Evolutionary conservation across 2,888 invertebrate genomes (phyloP), one percentile per base, ranked within the genome.

Genomic region (Polyommatus icarus): DNA sequence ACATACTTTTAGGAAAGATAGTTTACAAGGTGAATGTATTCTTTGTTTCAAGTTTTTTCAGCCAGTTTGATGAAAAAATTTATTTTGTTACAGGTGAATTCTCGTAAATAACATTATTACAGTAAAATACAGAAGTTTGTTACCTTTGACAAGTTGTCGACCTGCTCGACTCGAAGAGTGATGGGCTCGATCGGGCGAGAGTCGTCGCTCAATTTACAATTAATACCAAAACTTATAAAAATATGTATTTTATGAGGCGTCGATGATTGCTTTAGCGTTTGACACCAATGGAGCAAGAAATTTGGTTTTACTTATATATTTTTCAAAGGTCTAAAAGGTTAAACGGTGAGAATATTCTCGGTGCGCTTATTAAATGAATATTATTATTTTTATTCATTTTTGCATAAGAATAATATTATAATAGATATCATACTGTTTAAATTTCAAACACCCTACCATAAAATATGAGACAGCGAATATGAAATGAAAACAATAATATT

Each of bases 241-340:
- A 67, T 29, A 67, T 29, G 67, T 67, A 67, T 67, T 67, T 67
- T 15, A 67, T 67, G 67, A 67, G 29, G 67, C 67, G 29, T 67
- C 15, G 20, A 32, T 61, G 61, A 61, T 24, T 24, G 24, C 24
- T 24, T 61, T 61, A 24, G 12, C 24, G 20, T 67, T 67, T 32
- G 1, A 67, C 29, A 18, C 29, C 67, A 67, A 15, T 2, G 67
- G 29, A 29, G 67, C 67, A 32, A 18, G 29, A 67, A 67, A 61
- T 61, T 24, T 61, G 61, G 24, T 61, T 61, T 61, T 8, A 32
- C 29, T 67, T 32, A 67, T 67, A 20, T 12, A n/a, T n/a, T n/a
- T 29, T 15, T 67, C 29, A 18, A 29, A 67, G 15, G 32, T 15
- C 67, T 67, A 15, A 15, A 29, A 29, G n/a, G n/a, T 29, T 15